Percentiles rank a stretch among this genome's conserved stretches.
Conservation (phyloP, 1,140 invertebrate species). For the Bombyx mori region DNA sequence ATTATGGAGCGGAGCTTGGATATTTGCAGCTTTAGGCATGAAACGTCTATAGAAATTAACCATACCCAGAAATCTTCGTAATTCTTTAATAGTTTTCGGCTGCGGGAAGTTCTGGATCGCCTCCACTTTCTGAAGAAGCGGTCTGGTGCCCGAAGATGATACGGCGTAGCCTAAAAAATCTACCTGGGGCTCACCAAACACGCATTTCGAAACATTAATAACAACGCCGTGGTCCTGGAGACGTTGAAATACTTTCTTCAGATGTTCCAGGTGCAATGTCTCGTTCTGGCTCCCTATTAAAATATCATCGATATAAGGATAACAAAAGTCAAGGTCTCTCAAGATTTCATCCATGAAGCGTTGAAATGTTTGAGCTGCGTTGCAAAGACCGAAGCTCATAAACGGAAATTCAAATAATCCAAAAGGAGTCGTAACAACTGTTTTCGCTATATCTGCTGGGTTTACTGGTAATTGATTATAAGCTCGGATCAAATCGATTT, state of each 20-base stretch:
- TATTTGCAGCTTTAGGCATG: neutral
- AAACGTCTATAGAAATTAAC: constrained; percentile 10
- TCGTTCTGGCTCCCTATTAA: neutral
- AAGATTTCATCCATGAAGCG: neutral
- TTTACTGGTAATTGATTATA: constrained; percentile 4
- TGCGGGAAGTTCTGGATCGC: constrained; percentile 4
- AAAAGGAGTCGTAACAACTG: neutral
- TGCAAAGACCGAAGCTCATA: no score
- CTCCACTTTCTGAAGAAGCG: neutral
- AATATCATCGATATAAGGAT: neutral
- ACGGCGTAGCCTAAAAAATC: constrained; percentile 6
- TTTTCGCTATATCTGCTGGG: constrained; percentile 1
- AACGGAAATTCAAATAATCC: no score
- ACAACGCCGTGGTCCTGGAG: constrained; percentile 5
- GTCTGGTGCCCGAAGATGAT: constrained; percentile 2
- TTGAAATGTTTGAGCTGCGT: no score
- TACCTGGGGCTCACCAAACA: constrained; percentile 4
- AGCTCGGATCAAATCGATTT: constrained; percentile 3
- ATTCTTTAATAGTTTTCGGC: constrained; percentile 5
- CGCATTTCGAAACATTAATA: constrained; percentile 7
- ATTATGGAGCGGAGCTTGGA: neutral
- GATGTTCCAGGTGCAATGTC: neutral
- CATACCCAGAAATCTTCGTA: constrained; percentile 13
- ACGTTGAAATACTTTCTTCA: constrained; percentile 2
- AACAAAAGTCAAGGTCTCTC: constrained; percentile 1